Base-by-base conservation (phyloP, 2,888 invertebrate genomes). In the Rutpela maculata region DNA sequence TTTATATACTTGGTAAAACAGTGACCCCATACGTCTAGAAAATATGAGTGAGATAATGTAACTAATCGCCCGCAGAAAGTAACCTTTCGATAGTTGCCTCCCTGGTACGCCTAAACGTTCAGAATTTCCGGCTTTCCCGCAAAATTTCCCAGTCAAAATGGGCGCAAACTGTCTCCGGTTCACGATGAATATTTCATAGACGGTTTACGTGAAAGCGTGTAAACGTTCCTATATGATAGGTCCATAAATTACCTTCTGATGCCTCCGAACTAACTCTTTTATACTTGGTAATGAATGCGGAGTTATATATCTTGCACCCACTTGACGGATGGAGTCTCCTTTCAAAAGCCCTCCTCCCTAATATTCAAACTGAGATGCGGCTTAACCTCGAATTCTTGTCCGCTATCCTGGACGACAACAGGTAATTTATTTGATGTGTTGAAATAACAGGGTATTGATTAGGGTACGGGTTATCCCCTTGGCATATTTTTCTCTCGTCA, bases 231-330 rank as follows among this genome's bases (percentile, higher is more conserved):
- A 19, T 59, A 59, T 59, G 59, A 59, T 22, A 59, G 18, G 17
- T 19, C 65, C 65, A 43, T 65, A 65, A 65, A 65, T 65, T 43
- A 65, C 35, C 38, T 11, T 18, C 9, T 18, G 35, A 65, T 65
- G 43, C 11, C 43, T 43, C 11, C 18, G 59, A 59, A 43, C 35
- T 35, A 43, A 43, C 65, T 65, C 65, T 43, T 65, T 65, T 65
- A 65, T 43, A 43, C 65, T 43, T 43, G 65, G 35, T 65, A 65
- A 65, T 43, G 65, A 65, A 65, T 43, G 65, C 10, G 59, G 10
- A 18, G 65, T 43, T 19, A 65, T 65, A 65, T 43, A 65, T 65
- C 65, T 35, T 19, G 11, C 18, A 43, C 5, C 43, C 43, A 43
- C 38, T 35, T 18, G 65, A 59, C 18, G 38, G 11, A 65, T 65